phyloP scores from a whole-genome alignment of 2,888 invertebrate genomes.

The Stictocephala bisonia region DNA sequence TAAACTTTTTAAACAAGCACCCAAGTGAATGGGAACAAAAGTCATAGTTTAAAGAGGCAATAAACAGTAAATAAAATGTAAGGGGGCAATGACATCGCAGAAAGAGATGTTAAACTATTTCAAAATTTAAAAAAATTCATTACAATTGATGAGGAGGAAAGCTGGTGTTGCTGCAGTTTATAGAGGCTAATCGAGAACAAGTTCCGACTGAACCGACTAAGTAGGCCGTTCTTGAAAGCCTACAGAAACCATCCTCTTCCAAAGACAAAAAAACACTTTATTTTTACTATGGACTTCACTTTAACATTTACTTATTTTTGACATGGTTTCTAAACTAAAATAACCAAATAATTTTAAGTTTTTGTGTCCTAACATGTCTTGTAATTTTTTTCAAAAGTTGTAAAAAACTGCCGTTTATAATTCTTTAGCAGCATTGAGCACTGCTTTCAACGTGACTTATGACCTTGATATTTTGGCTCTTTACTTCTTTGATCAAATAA shows the following conservation, averaged over 20 bases:
- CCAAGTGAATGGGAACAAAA: slow-evolving; percentile 21
- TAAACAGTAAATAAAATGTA: slow-evolving; percentile 6
- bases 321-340: not conserved
- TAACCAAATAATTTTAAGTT: slow-evolving; percentile 15
- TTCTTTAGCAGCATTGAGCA: no score
- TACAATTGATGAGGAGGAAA: slow-evolving; percentile 47
- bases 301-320: slow-evolving; percentile 3
- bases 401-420: no score
- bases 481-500: no score
- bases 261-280: slow-evolving; percentile 8
- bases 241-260: slow-evolving; percentile 10
- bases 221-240: slow-evolving; percentile 9
- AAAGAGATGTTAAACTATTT: slow-evolving; percentile 47
- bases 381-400: no score
- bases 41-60: slow-evolving; percentile 11
- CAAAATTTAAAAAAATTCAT: slow-evolving; percentile 57
- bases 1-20: slow-evolving; percentile 27
- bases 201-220: slow-evolving; percentile 18
- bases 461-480: no score
- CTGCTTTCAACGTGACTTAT: no score
- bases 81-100: slow-evolving; percentile 31
- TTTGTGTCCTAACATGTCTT: not conserved
- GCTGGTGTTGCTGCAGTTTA: slow-evolving; percentile 18
- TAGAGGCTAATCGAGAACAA: slow-evolving; percentile 5
- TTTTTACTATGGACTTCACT: slow-evolving; percentile 4